A percentile compares a stretch with the other conserved stretches of the same genome.
Evolutionary conservation across 2,888 invertebrate genomes (phyloP).

Genomic region (Myopa tessellatipennis): DNA sequence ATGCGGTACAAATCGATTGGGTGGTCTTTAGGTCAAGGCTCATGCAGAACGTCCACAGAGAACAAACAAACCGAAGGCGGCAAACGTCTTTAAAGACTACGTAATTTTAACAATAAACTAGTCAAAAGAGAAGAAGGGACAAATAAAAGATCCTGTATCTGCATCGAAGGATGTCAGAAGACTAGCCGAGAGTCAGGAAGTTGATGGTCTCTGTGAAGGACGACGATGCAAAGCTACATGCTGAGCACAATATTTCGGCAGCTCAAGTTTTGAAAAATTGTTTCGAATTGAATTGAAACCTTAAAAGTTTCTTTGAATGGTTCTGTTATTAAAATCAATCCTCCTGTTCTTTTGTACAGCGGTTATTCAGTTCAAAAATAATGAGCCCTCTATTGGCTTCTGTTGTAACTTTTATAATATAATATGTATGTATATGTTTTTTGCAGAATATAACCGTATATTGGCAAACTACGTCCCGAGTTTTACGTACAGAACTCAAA

Average conservation of each 20-base stretch:
- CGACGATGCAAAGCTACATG: not conserved
- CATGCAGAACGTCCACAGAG: not conserved
- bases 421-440: too few relatives aligned
- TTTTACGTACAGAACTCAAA: too few relatives aligned
- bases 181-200: too few relatives aligned
- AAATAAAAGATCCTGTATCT: slow-evolving; percentile 5
- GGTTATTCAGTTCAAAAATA: too few relatives aligned
- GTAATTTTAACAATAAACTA: not conserved
- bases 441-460: too few relatives aligned
- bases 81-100: not conserved
- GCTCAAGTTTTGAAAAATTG: slow-evolving; percentile 8
- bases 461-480: too few relatives aligned
- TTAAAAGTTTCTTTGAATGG: too few relatives aligned
- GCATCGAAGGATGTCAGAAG: not conserved
- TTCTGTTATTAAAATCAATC: too few relatives aligned
- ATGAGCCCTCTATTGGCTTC: too few relatives aligned
- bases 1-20: slow-evolving; percentile 36
- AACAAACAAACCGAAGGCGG: slow-evolving; percentile 15
- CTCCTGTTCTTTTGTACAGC: too few relatives aligned
- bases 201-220: not conserved
- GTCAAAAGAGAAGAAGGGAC: not conserved
- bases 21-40: slow-evolving; percentile 39
- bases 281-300: too few relatives aligned
- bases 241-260: slow-evolving; percentile 32
- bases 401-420: too few relatives aligned